These are phyloP conservation scores for Nomada fabriciana DNA, from an alignment of 2,888 invertebrate genomes.

Conservation along the genomic window DNA sequence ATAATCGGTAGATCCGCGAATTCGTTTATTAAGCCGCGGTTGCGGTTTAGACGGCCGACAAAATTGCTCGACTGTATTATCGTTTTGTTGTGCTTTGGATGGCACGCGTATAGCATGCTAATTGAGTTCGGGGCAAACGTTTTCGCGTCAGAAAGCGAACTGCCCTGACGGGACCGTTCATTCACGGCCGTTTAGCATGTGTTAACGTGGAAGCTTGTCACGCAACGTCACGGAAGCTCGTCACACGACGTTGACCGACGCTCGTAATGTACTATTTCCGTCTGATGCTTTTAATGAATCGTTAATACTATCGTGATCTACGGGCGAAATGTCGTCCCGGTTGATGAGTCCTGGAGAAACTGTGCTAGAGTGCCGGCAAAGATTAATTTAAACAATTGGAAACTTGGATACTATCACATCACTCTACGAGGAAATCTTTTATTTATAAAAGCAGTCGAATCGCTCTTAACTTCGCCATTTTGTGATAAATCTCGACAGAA, in stretches of 20 bases:
- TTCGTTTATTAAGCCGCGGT: slow-evolving; percentile 63
- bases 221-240: slow-evolving; percentile 42
- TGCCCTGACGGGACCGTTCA: slow-evolving; percentile 40
- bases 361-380: background rate
- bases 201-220: slow-evolving; percentile 56
- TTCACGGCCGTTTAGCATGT: slow-evolving; percentile 61
- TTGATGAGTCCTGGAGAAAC: background rate
- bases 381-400: too few species aligned
- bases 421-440: too few species aligned
- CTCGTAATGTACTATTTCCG: slow-evolving; percentile 9
- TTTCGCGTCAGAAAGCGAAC: slow-evolving; percentile 51
- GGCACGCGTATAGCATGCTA: slow-evolving; percentile 47
- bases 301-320: slow-evolving; percentile 19
- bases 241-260: slow-evolving; percentile 10
- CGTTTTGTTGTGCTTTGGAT: slow-evolving; percentile 55
- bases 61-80: slow-evolving; percentile 57
- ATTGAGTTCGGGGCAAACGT: slow-evolving; percentile 54
- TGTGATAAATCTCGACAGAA: too few species aligned
- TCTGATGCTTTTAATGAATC: slow-evolving; percentile 36
- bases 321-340: background rate
- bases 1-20: slow-evolving; percentile 31
- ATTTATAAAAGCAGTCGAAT: too few species aligned
- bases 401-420: background rate
- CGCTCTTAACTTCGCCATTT: too few species aligned
- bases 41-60: slow-evolving; percentile 15